Percentiles rank a stretch among this genome's conserved stretches.
Evolutionary conservation across 2,797 vertebrate genomes (phyloP).

Genomic region (Centropyge bicolor): DNA sequence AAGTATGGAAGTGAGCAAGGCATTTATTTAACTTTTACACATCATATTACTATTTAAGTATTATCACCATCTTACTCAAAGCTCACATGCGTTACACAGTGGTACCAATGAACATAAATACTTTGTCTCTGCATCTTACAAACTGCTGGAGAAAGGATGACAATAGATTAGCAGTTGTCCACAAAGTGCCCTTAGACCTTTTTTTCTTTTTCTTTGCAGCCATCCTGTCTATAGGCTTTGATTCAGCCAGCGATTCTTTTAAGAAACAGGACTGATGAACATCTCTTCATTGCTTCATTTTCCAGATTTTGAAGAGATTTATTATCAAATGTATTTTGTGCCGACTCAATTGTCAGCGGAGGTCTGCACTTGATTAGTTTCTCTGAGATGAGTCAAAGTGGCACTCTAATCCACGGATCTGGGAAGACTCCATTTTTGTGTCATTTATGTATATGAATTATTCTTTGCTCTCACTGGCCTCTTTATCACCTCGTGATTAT

Average conservation of each 20-base stretch:
- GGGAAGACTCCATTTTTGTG: conserved; percentile 56
- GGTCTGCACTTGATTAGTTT: conserved; percentile 52
- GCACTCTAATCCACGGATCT: conserved; percentile 55
- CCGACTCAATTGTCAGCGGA: conserved; percentile 47
- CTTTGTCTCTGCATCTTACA: too few relatives aligned
- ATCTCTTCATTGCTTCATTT: conserved; percentile 51
- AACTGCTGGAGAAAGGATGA: too few relatives aligned
- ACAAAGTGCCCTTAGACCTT: too few relatives aligned
- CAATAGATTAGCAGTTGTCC: too few relatives aligned
- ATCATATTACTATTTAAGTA: too few relatives aligned
- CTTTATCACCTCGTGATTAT: conserved; percentile 69
- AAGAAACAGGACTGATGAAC: conserved; percentile 19
- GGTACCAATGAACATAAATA: too few relatives aligned
- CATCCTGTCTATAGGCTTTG: neutral
- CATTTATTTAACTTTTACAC: too few relatives aligned
- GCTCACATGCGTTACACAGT: too few relatives aligned
- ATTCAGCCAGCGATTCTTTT: conserved; percentile 1
- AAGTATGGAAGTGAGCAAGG: too few relatives aligned
- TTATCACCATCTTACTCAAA: too few relatives aligned
- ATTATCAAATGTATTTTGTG: conserved; percentile 41
- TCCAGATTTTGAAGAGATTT: conserved; percentile 41
- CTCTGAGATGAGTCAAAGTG: conserved; percentile 50
- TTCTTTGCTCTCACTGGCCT: conserved; percentile 45
- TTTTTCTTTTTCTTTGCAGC: too few relatives aligned
- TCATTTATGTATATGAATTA: conserved; percentile 61